Percentiles rank a stretch among this genome's conserved stretches.
Conservation (phyloP, 2,888 invertebrate species). For the Spicauda simplicius region DNA sequence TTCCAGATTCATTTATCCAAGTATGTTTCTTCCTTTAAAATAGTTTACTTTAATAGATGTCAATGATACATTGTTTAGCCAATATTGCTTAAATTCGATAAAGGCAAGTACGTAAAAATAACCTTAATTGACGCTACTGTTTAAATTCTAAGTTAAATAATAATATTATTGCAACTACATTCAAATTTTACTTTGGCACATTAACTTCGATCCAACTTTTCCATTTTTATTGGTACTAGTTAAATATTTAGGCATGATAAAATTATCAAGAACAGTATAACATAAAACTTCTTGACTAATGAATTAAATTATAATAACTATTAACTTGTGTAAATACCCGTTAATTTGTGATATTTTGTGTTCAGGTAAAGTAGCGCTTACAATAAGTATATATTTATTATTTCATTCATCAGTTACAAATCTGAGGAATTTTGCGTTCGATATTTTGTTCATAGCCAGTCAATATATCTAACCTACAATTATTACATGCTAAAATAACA, state of each 20-base stretch:
- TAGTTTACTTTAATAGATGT: background rate
- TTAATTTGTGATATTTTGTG: conserved; percentile 11
- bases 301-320: conserved; percentile 15
- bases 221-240: conserved; percentile 21
- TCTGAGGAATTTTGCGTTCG: background rate
- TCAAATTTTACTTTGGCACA: conserved; percentile 71
- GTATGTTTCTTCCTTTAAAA: background rate
- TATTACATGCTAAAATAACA: conserved; percentile 60
- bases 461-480: conserved; percentile 56
- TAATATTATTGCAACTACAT: conserved; percentile 64
- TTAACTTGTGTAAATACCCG: conserved; percentile 29
- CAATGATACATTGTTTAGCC: background rate
- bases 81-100: conserved; percentile 2
- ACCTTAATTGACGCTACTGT: conserved; percentile 39
- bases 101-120: conserved; percentile 33
- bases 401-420: background rate
- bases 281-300: conserved; percentile 1
- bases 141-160: conserved; percentile 42
- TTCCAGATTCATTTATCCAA: no score
- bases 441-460: conserved; percentile 60
- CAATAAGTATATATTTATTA: conserved; percentile 3
- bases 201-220: conserved; percentile 46
- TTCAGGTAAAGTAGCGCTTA: conserved; percentile 34
- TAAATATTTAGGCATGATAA: conserved; percentile 22
- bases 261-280: conserved; percentile 20